These are phyloP conservation scores for Acrocephalus arundinaceus DNA, from an alignment of 2,113 vertebrate species.

Conservation along the genomic window DNA sequence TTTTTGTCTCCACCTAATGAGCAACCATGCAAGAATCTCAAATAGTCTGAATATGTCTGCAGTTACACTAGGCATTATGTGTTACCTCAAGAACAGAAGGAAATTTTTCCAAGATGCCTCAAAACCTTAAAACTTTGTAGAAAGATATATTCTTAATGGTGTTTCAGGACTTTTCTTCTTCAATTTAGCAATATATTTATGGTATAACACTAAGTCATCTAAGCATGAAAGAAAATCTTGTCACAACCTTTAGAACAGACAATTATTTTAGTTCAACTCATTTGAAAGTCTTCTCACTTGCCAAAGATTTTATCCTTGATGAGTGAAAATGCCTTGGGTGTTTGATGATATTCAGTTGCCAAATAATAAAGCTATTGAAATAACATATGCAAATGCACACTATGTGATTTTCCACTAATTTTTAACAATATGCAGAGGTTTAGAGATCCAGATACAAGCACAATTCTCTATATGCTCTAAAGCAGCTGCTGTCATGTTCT, in stretches of 20 bases:
- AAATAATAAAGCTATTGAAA: slow-evolving; percentile 20
- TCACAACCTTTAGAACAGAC: neutral
- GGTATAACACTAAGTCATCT: neutral
- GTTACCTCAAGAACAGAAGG: neutral
- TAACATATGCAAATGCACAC: neutral
- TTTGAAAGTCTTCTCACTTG: neutral
- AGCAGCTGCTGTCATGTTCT: neutral
- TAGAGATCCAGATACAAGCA: neutral
- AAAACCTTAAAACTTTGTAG: neutral
- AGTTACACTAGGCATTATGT: neutral
- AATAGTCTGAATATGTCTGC: neutral
- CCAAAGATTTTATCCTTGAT: neutral
- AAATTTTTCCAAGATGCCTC: neutral
- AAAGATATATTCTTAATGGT: neutral
- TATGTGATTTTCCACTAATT: neutral
- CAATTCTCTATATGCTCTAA: neutral
- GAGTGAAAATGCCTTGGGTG: neutral
- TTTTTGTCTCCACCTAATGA: slow-evolving; percentile 9
- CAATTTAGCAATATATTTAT: neutral
- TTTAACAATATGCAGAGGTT: neutral
- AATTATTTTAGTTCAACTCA: neutral
- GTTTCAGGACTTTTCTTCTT: neutral
- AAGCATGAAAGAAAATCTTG: neutral
- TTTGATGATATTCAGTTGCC: neutral
- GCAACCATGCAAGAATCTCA: neutral